phyloP scores from a whole-genome alignment of 2,888 invertebrate genomes.

The Eristalis tenax region DNA sequence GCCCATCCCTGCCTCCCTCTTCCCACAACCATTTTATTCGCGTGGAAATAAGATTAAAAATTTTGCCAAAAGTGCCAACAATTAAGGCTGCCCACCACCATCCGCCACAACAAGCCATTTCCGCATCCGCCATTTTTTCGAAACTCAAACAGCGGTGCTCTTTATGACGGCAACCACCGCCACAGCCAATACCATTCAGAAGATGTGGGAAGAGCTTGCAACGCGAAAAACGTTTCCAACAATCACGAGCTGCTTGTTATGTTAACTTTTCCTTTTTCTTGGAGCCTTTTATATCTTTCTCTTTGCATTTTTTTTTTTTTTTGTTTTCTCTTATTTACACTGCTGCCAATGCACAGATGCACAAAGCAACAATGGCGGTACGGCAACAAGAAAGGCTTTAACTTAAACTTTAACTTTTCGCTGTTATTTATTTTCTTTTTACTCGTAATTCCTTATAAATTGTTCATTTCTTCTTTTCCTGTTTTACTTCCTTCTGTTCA shows the following conservation, averaged over 20 bases:
- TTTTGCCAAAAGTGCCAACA: slow-evolving; percentile 34
- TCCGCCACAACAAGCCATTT: slow-evolving; percentile 1
- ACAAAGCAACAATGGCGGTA: neutral
- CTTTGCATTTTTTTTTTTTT: neutral
- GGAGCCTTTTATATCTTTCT: slow-evolving; percentile 16
- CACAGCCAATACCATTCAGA: slow-evolving; percentile 14
- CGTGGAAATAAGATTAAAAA: slow-evolving; percentile 19
- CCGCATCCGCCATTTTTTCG: slow-evolving; percentile 9
- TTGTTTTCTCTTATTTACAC: neutral
- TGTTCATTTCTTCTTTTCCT: neutral
- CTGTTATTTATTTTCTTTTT: slow-evolving; percentile 8
- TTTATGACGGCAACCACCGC: slow-evolving; percentile 34
- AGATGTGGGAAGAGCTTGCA: slow-evolving; percentile 7
- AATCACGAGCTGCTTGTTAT: slow-evolving; percentile 36
- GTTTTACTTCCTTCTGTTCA: slow-evolving; percentile 3
- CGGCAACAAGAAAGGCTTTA: slow-evolving; percentile 25
- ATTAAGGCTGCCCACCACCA: slow-evolving; percentile 22
- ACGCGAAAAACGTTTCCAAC: slow-evolving; percentile 14
- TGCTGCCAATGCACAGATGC: slow-evolving; percentile 20
- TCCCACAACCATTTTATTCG: neutral
- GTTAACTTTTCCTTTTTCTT: slow-evolving; percentile 3
- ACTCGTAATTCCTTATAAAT: neutral
- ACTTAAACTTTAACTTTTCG: slow-evolving; percentile 27
- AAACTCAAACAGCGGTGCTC: slow-evolving; percentile 40
- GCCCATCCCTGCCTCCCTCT: neutral